A percentile compares a stretch with the other conserved stretches of the same genome.
phyloP scores from a whole-genome alignment of 2,113 vertebrate species.

The Perca flavescens region DNA sequence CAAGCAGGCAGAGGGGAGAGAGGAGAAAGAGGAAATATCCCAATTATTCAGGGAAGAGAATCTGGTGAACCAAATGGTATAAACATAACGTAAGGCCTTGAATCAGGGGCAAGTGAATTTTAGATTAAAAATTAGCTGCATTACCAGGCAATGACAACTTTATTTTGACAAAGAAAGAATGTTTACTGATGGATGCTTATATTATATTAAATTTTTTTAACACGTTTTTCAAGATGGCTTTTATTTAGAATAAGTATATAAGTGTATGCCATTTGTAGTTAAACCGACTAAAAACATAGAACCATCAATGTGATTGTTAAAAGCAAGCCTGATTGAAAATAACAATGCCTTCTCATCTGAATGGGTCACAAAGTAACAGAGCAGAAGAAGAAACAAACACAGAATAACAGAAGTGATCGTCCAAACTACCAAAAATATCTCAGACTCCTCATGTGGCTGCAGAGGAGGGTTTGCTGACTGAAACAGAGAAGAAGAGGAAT shows the following conservation, averaged over 20 bases:
- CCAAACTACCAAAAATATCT: conserved; percentile 72
- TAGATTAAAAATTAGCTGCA: neutral
- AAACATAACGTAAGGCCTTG: neutral
- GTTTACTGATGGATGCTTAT: neutral
- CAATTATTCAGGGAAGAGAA: conserved; percentile 50
- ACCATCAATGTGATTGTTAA: neutral
- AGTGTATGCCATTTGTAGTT: neutral
- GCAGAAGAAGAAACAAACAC: conserved; percentile 13
- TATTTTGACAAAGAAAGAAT: neutral
- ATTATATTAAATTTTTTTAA: too few species aligned
- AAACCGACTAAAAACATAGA: neutral
- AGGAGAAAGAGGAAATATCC: conserved; percentile 16
- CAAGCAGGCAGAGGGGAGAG: conserved; percentile 9
- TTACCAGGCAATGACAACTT: neutral
- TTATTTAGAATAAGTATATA: neutral
- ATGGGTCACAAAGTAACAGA: conserved; percentile 33
- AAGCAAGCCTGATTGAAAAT: neutral
- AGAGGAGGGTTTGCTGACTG: conserved; percentile 63
- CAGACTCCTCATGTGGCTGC: conserved; percentile 68
- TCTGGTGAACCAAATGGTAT: neutral
- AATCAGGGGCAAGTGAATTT: neutral
- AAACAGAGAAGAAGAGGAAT: conserved; percentile 67
- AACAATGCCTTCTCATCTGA: neutral
- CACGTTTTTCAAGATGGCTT: neutral
- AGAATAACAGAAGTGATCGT: conserved; percentile 54